These are phyloP conservation scores for Triops longicaudatus DNA, from an alignment of 1,140 invertebrate genomes.

Conservation along the genomic window DNA sequence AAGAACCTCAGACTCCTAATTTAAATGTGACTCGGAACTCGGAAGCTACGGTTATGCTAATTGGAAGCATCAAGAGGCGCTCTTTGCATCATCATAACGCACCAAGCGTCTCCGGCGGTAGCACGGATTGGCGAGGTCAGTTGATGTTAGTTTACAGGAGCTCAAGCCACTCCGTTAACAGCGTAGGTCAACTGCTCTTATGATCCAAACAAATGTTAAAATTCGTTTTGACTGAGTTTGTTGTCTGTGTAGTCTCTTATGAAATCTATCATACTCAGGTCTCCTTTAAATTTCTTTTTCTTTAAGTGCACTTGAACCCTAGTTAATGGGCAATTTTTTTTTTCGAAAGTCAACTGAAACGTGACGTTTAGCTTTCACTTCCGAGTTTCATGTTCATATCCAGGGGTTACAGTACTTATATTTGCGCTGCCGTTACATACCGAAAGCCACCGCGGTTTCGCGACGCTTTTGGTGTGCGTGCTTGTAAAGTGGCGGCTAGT, in stretches of 20 bases:
- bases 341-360: too few relatives aligned
- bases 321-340: too few relatives aligned
- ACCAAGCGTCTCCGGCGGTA: neutral
- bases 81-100: neutral
- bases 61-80: neutral
- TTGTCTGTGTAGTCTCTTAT: too few relatives aligned
- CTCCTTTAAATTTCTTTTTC: too few relatives aligned
- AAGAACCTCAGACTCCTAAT: neutral
- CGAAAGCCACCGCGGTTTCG: neutral
- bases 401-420: neutral
- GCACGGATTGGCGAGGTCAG: neutral
- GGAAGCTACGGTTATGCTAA: neutral
- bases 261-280: too few relatives aligned
- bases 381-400: neutral
- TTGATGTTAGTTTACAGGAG: neutral
- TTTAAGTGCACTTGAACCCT: too few relatives aligned
- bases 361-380: too few relatives aligned
- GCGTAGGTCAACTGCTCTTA: too few relatives aligned
- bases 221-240: too few relatives aligned
- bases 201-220: too few relatives aligned
- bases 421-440: neutral
- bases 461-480: neutral
- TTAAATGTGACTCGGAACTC: neutral
- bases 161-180: neutral
- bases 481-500: neutral